Evolutionary conservation across 2,113 vertebrate species (phyloP).

Genomic region (Globicephala melas): DNA sequence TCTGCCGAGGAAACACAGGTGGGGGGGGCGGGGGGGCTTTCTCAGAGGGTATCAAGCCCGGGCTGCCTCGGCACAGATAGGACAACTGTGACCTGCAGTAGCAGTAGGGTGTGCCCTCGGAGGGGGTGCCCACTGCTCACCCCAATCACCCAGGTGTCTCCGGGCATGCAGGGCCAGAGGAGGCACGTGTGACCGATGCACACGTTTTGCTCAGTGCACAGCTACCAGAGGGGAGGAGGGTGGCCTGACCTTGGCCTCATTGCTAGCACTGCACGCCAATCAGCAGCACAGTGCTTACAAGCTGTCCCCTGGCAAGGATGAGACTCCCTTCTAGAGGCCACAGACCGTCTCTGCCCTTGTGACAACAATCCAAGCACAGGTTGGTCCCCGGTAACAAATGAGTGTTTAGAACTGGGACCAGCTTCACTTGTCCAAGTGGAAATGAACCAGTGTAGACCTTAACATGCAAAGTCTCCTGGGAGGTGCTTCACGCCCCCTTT

Average conservation of each 20-base stretch:
- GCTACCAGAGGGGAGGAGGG: not conserved
- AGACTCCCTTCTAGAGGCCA: not conserved
- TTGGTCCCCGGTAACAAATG: not conserved
- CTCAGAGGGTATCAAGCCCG: not conserved
- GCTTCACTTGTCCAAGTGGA: not conserved
- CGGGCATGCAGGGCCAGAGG: not conserved
- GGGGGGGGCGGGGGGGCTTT: not conserved
- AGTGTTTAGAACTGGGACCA: not conserved
- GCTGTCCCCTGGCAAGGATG: not conserved
- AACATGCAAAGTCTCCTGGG: not conserved
- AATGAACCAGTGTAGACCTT: not conserved
- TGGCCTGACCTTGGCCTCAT: not conserved
- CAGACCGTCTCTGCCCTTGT: not conserved
- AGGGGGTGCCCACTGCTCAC: not conserved
- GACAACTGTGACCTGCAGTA: not conserved
- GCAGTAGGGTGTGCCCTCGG: not conserved
- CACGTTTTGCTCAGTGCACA: rapidly evolving
- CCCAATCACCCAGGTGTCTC: not conserved
- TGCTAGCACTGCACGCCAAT: not conserved
- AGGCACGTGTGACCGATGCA: not conserved
- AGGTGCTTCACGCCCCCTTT: not conserved
- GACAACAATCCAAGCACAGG: not conserved
- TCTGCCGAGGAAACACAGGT: not conserved
- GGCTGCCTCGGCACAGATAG: rapidly evolving
- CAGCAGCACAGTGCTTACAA: not conserved